Percentiles rank a stretch among this genome's conserved stretches.
These are phyloP conservation scores for Bombus soroeensis DNA, from an alignment of 1,140 invertebrate genomes.

Conservation along the genomic window DNA sequence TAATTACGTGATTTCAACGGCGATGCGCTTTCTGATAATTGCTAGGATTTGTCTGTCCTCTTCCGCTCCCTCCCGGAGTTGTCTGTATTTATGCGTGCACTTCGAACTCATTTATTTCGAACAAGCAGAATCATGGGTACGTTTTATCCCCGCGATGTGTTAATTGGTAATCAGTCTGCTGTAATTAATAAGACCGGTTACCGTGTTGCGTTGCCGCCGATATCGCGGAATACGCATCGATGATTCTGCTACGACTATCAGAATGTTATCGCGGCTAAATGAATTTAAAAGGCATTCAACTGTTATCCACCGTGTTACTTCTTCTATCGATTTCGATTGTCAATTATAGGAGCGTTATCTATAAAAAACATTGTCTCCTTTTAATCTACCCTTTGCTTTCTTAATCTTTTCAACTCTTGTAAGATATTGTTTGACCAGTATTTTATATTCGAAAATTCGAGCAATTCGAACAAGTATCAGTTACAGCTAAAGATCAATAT, in stretches of 20 bases:
- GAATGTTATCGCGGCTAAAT: neutral
- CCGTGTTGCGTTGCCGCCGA: constrained; percentile 1
- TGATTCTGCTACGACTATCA: constrained; percentile 54
- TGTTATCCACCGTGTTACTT: neutral
- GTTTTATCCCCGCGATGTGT: constrained; percentile 33
- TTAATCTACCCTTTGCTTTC: neutral
- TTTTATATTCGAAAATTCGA: too few relatives aligned
- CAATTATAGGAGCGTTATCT: too few relatives aligned
- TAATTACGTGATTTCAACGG: constrained; percentile 16
- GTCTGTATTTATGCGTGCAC: neutral
- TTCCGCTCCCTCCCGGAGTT: too few relatives aligned
- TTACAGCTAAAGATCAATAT: too few relatives aligned
- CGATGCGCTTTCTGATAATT: neutral
- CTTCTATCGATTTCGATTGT: neutral
- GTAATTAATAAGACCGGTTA: constrained; percentile 61
- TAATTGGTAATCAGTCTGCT: constrained; percentile 66
- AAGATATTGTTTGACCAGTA: too few relatives aligned
- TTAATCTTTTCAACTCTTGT: neutral
- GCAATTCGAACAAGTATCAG: too few relatives aligned
- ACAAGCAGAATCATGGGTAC: constrained; percentile 7
- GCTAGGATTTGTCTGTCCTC: neutral
- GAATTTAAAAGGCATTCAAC: constrained; percentile 17
- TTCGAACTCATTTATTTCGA: constrained; percentile 3
- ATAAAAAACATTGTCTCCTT: neutral
- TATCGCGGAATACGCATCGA: constrained; percentile 38